Conservation (phyloP, 2,888 invertebrate species). For the Apodemia mormo region DNA sequence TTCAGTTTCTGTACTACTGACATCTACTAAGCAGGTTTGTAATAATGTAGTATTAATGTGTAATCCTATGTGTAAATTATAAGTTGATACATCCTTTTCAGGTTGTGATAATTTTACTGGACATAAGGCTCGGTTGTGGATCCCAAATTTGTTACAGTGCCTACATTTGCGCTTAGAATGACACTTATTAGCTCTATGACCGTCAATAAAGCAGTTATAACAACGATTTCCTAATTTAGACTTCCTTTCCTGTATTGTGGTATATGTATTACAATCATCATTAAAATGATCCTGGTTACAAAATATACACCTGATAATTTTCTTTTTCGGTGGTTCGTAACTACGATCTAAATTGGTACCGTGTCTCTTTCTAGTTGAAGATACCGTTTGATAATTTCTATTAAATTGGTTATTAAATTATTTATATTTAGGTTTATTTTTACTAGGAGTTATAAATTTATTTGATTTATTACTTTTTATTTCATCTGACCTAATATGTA, state of each 20-base stretch:
- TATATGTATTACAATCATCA: constrained; percentile 21
- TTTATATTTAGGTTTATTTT: not conserved
- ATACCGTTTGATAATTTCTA: not conserved
- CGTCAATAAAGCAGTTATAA: constrained; percentile 21
- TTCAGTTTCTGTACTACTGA: not conserved
- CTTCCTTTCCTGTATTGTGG: constrained; percentile 22
- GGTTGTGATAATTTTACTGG: not conserved
- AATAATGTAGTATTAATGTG: not conserved
- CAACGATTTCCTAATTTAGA: constrained; percentile 21
- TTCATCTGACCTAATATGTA: constrained; percentile 17
- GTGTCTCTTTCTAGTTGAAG: not conserved
- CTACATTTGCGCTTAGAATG: constrained; percentile 20
- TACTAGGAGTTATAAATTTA: not conserved
- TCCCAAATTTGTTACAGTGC: constrained; percentile 23
- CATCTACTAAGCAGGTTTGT: constrained; percentile 14
- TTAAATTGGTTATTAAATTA: not conserved
- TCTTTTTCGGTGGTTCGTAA: constrained; percentile 14
- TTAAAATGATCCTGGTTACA: constrained; percentile 23
- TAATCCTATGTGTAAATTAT: constrained; percentile 10
- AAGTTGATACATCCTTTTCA: not conserved
- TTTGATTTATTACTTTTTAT: not conserved
- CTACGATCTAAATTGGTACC: not conserved
- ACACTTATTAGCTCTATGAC: constrained; percentile 22
- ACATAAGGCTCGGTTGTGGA: constrained; percentile 24
- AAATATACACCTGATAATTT: constrained; percentile 24